A percentile compares a stretch with the other conserved stretches of the same genome.
phyloP scores from a whole-genome alignment of 2,113 vertebrate genomes.

The Serinus canaria region DNA sequence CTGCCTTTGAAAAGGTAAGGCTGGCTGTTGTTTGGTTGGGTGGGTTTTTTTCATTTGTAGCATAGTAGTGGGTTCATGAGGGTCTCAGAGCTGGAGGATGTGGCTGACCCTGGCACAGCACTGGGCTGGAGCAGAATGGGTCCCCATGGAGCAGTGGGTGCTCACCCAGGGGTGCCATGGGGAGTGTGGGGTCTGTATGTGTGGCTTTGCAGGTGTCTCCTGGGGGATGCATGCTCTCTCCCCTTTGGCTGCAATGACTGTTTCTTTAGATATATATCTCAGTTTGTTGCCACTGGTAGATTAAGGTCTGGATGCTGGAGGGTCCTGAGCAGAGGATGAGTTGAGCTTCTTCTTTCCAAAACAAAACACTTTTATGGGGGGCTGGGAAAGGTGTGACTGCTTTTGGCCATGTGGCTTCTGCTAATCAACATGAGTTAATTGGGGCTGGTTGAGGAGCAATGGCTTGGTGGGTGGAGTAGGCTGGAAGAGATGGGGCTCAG shows the following conservation, averaged over 20 bases:
- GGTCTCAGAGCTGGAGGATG: neutral
- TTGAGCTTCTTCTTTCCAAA: neutral
- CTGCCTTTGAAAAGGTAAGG: slow-evolving; percentile 15
- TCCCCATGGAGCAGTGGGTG: accelerated
- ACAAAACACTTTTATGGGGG: neutral
- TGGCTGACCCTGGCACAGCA: neutral
- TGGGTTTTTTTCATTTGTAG: neutral
- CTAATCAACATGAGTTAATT: neutral
- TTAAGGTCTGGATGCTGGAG: neutral
- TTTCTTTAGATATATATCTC: neutral
- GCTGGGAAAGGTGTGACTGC: neutral
- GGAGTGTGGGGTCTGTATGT: accelerated
- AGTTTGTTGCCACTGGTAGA: neutral
- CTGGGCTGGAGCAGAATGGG: neutral
- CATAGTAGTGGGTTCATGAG: accelerated
- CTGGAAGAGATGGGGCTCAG: neutral
- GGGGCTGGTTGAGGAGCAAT: neutral
- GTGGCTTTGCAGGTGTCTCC: neutral
- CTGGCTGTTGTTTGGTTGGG: neutral
- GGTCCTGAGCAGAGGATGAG: neutral
- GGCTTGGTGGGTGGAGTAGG: neutral
- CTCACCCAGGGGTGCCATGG: accelerated
- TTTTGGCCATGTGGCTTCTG: neutral
- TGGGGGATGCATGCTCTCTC: neutral
- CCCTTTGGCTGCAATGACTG: neutral